A percentile compares a stretch with the other conserved stretches of the same genome.
Evolutionary conservation across 2,113 vertebrate genomes (phyloP).

Genomic region (Macaca fascicularis): DNA sequence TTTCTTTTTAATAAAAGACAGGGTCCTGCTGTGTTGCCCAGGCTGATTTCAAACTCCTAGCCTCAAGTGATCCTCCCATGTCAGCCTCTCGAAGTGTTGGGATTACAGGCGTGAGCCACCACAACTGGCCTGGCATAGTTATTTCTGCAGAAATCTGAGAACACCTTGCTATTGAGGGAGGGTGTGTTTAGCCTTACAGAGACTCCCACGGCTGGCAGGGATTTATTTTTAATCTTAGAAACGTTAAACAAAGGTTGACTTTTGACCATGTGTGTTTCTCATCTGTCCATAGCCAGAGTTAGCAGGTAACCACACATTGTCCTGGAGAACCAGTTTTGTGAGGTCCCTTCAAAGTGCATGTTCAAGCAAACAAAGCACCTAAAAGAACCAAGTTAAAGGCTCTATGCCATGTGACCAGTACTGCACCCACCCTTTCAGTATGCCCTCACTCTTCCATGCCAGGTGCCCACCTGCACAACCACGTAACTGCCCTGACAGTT

Average conservation of each 20-base stretch:
- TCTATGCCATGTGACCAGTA: background rate
- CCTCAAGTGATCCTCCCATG: too few relatives aligned
- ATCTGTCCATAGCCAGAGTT: background rate
- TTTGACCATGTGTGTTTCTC: slow-evolving; percentile 14
- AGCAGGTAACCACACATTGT: background rate
- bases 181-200: background rate
- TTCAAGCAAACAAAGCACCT: background rate
- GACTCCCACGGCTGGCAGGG: background rate
- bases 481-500: background rate
- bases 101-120: too few relatives aligned
- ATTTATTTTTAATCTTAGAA: slow-evolving; percentile 50
- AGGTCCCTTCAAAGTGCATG: background rate
- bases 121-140: background rate
- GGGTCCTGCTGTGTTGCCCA: too few relatives aligned
- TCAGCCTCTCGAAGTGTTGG: too few relatives aligned
- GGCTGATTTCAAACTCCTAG: too few relatives aligned
- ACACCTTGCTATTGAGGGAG: background rate
- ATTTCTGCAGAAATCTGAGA: background rate
- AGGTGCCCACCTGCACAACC: background rate
- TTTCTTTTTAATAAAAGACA: too few relatives aligned
- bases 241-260: slow-evolving; percentile 43
- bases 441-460: background rate
- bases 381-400: background rate
- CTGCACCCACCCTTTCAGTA: background rate
- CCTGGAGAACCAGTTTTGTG: slow-evolving; percentile 37